phyloP scores from a whole-genome alignment of 2,888 invertebrate genomes.

The Platycheirus albimanus region DNA sequence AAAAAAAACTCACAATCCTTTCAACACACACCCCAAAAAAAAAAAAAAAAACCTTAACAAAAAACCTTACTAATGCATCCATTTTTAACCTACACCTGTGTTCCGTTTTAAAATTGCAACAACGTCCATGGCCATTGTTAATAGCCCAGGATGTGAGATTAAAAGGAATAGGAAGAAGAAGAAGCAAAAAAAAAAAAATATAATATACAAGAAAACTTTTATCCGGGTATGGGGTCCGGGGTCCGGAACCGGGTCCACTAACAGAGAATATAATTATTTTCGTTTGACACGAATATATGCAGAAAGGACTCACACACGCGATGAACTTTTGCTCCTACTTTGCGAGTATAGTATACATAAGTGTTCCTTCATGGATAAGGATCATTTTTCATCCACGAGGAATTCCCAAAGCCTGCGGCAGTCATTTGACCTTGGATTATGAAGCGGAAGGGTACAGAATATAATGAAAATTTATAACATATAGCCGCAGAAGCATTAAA shows the following conservation, averaged over 20 bases:
- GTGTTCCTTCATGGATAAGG: slow-evolving; percentile 21
- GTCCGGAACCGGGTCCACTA: too few relatives aligned
- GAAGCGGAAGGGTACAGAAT: neutral
- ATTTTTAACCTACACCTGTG: neutral
- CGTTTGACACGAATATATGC: slow-evolving; percentile 49
- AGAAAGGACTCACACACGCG: slow-evolving; percentile 35
- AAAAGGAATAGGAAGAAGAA: neutral
- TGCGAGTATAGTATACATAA: neutral
- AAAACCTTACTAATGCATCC: neutral
- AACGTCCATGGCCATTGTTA: neutral
- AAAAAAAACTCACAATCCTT: neutral
- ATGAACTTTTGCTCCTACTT: slow-evolving; percentile 17
- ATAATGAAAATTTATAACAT: neutral
- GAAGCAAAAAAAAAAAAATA: too few relatives aligned
- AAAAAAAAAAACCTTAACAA: neutral
- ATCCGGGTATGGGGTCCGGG: too few relatives aligned
- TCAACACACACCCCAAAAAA: too few relatives aligned
- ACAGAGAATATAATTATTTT: slow-evolving; percentile 38
- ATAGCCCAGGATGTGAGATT: neutral
- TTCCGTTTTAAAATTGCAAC: slow-evolving; percentile 3
- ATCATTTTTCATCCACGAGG: slow-evolving; percentile 45
- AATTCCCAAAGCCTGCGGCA: slow-evolving; percentile 4
- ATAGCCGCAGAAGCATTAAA: neutral
- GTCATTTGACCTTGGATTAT: slow-evolving; percentile 9
- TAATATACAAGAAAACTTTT: neutral